phyloP scores from a whole-genome alignment of 2,888 invertebrate species.

The Oithona nana region DNA sequence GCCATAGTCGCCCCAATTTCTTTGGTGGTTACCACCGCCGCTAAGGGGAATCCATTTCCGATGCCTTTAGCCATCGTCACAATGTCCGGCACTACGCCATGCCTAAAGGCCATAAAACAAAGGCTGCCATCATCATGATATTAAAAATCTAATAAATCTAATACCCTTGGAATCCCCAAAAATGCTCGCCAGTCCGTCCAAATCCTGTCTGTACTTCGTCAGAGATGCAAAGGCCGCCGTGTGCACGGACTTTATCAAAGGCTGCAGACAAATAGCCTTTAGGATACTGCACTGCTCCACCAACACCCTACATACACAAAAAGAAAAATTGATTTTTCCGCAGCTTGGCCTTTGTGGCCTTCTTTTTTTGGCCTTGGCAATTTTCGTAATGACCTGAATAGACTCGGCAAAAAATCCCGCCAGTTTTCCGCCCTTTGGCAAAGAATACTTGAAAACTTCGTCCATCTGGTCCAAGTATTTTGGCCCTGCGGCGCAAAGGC shows the following conservation, averaged over 20 bases:
- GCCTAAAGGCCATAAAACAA: constrained; percentile 41
- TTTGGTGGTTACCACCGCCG: constrained; percentile 72
- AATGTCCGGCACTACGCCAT: constrained; percentile 72
- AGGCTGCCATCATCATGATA: neutral
- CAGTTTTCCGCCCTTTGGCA: constrained; percentile 48
- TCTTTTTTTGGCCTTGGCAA: no score
- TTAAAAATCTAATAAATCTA: no score
- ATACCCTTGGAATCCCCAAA: constrained; percentile 76
- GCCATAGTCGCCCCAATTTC: constrained; percentile 2
- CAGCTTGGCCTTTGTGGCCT: no score
- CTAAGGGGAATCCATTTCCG: constrained; percentile 86
- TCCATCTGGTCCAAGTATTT: constrained; percentile 64
- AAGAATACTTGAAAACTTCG: constrained; percentile 53
- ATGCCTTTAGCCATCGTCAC: constrained; percentile 84
- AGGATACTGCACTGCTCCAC: neutral
- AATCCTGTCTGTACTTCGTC: constrained; percentile 80
- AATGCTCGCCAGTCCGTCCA: constrained; percentile 77
- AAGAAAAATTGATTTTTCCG: neutral
- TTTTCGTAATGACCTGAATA: constrained; percentile 91
- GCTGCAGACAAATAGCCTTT: neutral
- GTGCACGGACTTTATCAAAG: neutral
- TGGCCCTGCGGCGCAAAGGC: constrained; percentile 48
- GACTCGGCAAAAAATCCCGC: constrained; percentile 87
- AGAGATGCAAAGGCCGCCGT: neutral
- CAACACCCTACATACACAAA: neutral